These are phyloP conservation scores for Myzus persicae DNA, from an alignment of 1,140 invertebrate genomes.

Conservation along the genomic window DNA sequence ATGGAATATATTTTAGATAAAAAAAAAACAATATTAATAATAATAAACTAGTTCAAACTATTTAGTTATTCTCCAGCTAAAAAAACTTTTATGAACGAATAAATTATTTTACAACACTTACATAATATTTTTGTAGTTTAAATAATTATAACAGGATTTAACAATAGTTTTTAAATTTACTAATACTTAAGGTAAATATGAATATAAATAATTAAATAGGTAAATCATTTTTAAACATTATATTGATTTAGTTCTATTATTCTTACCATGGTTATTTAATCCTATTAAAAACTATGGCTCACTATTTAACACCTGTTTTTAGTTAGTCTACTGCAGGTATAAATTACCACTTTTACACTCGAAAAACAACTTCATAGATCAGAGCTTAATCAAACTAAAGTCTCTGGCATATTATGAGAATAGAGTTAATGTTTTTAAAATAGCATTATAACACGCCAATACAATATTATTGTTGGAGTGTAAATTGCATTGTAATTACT, in stretches of 20 bases:
- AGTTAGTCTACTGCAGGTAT: no score
- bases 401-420: no score
- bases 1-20: no score
- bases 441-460: no score
- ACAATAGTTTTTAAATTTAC: not conserved
- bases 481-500: no score
- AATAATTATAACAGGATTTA: not conserved
- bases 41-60: no score
- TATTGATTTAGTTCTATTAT: not conserved
- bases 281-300: not conserved
- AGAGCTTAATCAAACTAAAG: no score
- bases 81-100: not conserved
- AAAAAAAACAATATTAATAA: no score
- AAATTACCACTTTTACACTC: no score
- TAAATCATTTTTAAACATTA: not conserved
- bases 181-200: not conserved
- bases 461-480: no score
- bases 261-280: not conserved
- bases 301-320: not conserved
- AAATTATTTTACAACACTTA: not conserved
- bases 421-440: no score
- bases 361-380: no score
- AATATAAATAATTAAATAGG: not conserved
- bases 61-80: not conserved
- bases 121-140: not conserved